phyloP scores from a whole-genome alignment of 2,888 invertebrate genomes.

The Phorcus lineatus region DNA sequence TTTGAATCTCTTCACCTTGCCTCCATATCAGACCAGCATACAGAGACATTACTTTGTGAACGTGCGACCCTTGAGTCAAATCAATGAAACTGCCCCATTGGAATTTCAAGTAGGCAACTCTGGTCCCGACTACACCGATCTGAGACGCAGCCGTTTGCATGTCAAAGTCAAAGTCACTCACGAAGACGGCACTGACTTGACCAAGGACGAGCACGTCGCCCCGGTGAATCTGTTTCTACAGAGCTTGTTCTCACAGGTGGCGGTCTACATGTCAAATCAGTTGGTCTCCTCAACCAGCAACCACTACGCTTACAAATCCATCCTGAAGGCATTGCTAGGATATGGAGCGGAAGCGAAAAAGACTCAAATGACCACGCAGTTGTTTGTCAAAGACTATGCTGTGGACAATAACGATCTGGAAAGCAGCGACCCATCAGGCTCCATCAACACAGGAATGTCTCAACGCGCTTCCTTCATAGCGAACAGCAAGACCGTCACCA shows the following conservation, averaged over 20 bases:
- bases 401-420: background rate
- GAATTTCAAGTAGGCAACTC: background rate
- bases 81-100: background rate
- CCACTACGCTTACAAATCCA: background rate
- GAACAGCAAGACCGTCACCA: background rate
- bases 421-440: background rate
- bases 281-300: background rate
- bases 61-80: background rate
- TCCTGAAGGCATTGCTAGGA: background rate
- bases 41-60: background rate
- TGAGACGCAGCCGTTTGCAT: background rate
- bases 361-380: background rate
- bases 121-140: background rate
- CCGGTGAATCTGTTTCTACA: background rate
- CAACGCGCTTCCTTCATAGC: background rate
- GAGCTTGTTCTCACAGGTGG: background rate
- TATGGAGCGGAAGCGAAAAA: background rate
- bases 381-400: background rate
- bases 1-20: background rate
- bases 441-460: background rate
- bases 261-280: background rate
- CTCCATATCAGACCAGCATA: background rate
- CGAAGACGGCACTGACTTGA: background rate
- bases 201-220: background rate
- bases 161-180: conserved; percentile 4